These are phyloP conservation scores for Ancistrus triradiatus DNA, from an alignment of 2,113 vertebrate species.

Conservation along the genomic window DNA sequence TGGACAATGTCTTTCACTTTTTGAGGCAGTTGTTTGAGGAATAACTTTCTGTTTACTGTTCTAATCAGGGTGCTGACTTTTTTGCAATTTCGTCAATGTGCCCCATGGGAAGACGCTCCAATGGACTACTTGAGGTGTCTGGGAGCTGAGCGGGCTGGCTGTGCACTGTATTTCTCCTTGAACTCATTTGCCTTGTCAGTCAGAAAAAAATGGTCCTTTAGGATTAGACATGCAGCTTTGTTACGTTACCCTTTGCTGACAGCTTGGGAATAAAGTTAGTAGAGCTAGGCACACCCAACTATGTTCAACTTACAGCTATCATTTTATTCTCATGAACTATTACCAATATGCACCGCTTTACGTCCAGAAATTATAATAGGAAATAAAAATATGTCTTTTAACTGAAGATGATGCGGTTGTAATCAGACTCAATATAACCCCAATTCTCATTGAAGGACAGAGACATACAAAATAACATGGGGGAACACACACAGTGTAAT, in stretches of 20 bases:
- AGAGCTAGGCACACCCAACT: slow-evolving; percentile 48
- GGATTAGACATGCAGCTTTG: slow-evolving; percentile 56
- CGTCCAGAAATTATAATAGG: no score
- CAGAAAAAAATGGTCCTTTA: slow-evolving; percentile 50
- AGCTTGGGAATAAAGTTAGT: slow-evolving; percentile 58
- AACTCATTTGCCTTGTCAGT: slow-evolving; percentile 48
- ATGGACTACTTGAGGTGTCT: slow-evolving; percentile 22
- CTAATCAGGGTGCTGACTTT: slow-evolving; percentile 25
- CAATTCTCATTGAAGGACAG: no score
- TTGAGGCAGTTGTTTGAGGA: not conserved
- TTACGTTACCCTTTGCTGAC: slow-evolving; percentile 52
- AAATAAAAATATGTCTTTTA: no score
- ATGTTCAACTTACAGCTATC: slow-evolving; percentile 57
- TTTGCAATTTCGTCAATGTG: slow-evolving; percentile 28
- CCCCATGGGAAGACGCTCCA: slow-evolving; percentile 10
- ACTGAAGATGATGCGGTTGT: no score
- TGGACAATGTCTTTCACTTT: slow-evolving; percentile 10
- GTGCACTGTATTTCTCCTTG: slow-evolving; percentile 40
- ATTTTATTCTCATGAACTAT: slow-evolving; percentile 41
- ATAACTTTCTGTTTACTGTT: slow-evolving; percentile 23
- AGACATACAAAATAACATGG: no score
- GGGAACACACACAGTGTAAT: no score
- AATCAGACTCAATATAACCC: no score
- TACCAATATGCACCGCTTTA: no score
- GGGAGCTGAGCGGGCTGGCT: slow-evolving; percentile 12